phyloP scores from a whole-genome alignment of 2,888 invertebrate genomes.

The Dryocosmus kuriphilus region DNA sequence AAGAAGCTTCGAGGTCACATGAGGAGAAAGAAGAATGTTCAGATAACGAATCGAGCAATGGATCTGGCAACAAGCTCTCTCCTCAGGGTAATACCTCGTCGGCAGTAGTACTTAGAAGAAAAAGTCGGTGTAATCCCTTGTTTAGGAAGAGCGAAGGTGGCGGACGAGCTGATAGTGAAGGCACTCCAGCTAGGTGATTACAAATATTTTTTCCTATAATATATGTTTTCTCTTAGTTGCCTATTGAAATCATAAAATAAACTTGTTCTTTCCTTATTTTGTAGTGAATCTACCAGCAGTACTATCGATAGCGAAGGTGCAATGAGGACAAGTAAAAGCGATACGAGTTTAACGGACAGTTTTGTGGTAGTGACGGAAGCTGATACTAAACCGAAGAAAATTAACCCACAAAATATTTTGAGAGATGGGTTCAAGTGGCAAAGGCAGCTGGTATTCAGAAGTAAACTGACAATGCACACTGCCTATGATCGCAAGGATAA shows the following conservation, averaged over 20 bases:
- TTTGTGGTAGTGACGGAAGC: conserved; percentile 89
- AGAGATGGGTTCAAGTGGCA: conserved; percentile 90
- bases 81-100: conserved; percentile 71
- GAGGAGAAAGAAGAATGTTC: conserved; percentile 87
- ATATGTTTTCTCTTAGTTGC: too few species aligned
- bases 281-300: conserved; percentile 66
- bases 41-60: conserved; percentile 81
- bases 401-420: conserved; percentile 77
- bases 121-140: conserved; percentile 83
- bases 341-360: conserved; percentile 93
- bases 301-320: conserved; percentile 76
- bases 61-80: conserved; percentile 69
- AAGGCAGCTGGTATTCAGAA: conserved; percentile 93
- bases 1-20: conserved; percentile 85
- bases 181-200: conserved; percentile 70
- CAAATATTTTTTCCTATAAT: too few species aligned
- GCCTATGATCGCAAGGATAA: conserved; percentile 98
- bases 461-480: conserved; percentile 98
- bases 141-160: conserved; percentile 84
- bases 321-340: conserved; percentile 91
- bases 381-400: conserved; percentile 76
- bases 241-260: too few species aligned
- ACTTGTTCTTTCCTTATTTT: conserved; percentile 29
- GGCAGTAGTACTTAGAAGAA: conserved; percentile 81
- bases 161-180: conserved; percentile 74